A percentile compares a stretch with the other conserved stretches of the same genome.
Conservation (phyloP, 2,888 invertebrate genomes). For the Caradrina clavipalpis region DNA sequence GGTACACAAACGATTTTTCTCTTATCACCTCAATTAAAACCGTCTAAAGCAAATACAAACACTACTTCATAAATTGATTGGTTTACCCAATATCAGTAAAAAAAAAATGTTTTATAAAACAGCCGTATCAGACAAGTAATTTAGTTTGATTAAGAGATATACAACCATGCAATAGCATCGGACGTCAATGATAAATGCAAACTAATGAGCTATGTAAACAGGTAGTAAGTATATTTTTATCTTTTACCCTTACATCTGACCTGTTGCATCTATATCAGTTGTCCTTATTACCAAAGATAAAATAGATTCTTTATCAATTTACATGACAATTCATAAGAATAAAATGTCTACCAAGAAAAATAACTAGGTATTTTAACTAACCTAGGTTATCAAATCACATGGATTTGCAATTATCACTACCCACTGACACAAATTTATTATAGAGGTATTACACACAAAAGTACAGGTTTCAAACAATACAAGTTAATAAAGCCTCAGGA, state of each 20-base stretch:
- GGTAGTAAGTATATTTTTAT: slow-evolving; percentile 60
- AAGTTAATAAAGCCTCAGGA: slow-evolving; percentile 1
- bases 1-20: neutral
- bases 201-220: slow-evolving; percentile 57
- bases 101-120: neutral
- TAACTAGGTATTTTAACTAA: slow-evolving; percentile 5
- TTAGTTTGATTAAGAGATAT: slow-evolving; percentile 52
- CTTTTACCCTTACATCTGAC: slow-evolving; percentile 57
- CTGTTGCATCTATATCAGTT: slow-evolving; percentile 44
- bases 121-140: slow-evolving; percentile 5
- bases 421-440: slow-evolving; percentile 10
- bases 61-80: neutral
- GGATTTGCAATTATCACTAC: slow-evolving; percentile 21
- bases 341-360: slow-evolving; percentile 11
- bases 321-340: slow-evolving; percentile 13
- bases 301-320: slow-evolving; percentile 37
- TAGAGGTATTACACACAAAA: neutral
- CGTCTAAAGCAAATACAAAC: slow-evolving; percentile 1
- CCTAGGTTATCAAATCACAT: slow-evolving; percentile 22
- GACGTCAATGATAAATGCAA: slow-evolving; percentile 37
- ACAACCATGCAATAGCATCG: slow-evolving; percentile 36
- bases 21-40: neutral
- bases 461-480: neutral
- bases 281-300: slow-evolving; percentile 47
- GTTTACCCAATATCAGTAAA: neutral